Conservation (phyloP, 2,888 invertebrate genomes). For the Callimorpha dominula region DNA sequence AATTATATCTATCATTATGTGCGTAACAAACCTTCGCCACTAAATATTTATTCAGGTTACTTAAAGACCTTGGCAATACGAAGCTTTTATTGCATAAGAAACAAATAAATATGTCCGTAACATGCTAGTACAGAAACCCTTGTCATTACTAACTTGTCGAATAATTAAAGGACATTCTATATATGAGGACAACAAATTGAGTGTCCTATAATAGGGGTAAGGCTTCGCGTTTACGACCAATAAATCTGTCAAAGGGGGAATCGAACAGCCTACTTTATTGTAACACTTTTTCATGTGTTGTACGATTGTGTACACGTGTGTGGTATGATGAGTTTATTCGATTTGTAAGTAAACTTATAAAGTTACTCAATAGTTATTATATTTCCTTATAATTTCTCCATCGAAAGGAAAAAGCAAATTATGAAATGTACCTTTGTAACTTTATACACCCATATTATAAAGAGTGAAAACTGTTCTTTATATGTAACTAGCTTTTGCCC, state of each 20-base stretch:
- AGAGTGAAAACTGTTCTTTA: too few relatives aligned
- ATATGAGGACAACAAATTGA: slow-evolving; percentile 27
- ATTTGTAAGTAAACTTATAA: background rate
- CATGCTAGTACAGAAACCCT: slow-evolving; percentile 1
- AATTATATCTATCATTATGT: background rate
- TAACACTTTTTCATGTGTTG: slow-evolving; percentile 38
- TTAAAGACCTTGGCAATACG: background rate
- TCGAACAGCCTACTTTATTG: slow-evolving; percentile 50
- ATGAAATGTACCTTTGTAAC: too few relatives aligned
- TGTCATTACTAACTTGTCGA: slow-evolving; percentile 3
- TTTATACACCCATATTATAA: too few relatives aligned
- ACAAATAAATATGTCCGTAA: background rate
- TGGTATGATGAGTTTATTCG: background rate
- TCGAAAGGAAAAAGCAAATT: too few relatives aligned
- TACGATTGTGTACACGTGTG: slow-evolving; percentile 2
- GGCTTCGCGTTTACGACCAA: slow-evolving; percentile 50
- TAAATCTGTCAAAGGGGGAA: slow-evolving; percentile 54
- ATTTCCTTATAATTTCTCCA: too few relatives aligned
- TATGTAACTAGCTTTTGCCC: too few relatives aligned
- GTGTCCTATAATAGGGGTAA: slow-evolving; percentile 44
- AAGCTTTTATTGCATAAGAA: background rate
- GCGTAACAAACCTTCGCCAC: background rate
- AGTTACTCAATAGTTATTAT: too few relatives aligned
- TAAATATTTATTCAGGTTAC: background rate
- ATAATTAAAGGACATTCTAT: slow-evolving; percentile 47